Evolutionary conservation across 92 coral and sea anemone species (phyloP).

Genomic region (Blastomussa wellsi): DNA sequence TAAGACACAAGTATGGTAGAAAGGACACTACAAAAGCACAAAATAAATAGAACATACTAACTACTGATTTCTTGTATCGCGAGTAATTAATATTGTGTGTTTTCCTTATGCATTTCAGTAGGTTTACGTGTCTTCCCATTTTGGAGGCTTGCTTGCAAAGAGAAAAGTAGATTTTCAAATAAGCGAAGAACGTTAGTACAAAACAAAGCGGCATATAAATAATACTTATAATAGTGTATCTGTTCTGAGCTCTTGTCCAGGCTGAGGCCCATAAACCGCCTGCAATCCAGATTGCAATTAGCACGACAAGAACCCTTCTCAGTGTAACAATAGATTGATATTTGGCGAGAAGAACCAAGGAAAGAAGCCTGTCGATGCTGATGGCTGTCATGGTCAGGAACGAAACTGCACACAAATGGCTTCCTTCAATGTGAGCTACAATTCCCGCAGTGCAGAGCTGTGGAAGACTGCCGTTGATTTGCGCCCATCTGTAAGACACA

Average conservation of each 20-base stretch:
- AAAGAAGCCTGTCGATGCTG: constrained; percentile 56
- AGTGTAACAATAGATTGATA: constrained; percentile 51
- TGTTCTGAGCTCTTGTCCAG: constrained; percentile 41
- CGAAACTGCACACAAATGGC: constrained; percentile 54
- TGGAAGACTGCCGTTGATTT: constrained; percentile 23
- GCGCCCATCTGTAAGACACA: constrained; percentile 52
- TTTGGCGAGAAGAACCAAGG: constrained; percentile 42
- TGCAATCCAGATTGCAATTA: constrained; percentile 36
- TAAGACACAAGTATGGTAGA: constrained; percentile 52
- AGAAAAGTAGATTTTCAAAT: constrained; percentile 34
- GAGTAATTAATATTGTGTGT: constrained; percentile 11
- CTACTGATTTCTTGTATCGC: constrained; percentile 55
- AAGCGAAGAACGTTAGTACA: constrained; percentile 28
- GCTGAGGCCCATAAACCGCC: constrained; percentile 31
- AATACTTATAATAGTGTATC: constrained; percentile 11
- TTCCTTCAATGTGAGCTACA: constrained; percentile 41
- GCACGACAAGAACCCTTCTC: constrained; percentile 20
- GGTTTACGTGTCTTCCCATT: constrained; percentile 32
- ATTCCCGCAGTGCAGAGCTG: constrained; percentile 49
- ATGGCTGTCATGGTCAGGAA: constrained; percentile 56
- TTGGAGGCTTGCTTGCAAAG: constrained; percentile 41
- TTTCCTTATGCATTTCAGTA: constrained; percentile 26
- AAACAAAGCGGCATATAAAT: constrained; percentile 43
- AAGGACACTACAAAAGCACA: constrained; percentile 45
- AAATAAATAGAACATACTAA: constrained; percentile 54